A percentile compares a stretch with the other conserved stretches of the same genome.
These are phyloP conservation scores for Anarhynchus alexandrinus DNA, from an alignment of 2,113 vertebrate genomes.

Conservation along the genomic window DNA sequence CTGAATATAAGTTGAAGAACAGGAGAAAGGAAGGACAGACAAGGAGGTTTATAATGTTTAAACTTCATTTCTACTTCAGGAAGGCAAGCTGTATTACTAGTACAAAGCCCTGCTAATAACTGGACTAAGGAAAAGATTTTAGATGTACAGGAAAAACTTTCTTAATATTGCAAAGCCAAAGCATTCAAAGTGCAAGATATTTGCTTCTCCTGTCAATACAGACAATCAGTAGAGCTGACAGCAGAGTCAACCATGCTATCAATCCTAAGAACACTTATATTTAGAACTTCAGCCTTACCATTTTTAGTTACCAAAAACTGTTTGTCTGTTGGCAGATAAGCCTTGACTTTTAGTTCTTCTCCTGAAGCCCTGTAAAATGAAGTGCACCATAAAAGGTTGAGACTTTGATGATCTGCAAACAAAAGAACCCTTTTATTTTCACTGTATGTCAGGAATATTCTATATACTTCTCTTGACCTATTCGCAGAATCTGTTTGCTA, in stretches of 20 bases:
- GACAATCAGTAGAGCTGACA: neutral
- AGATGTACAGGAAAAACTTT: neutral
- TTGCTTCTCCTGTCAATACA: neutral
- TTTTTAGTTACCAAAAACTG: conserved; percentile 98
- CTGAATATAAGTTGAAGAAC: neutral
- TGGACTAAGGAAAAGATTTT: neutral
- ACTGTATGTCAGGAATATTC: neutral
- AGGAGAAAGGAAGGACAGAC: neutral
- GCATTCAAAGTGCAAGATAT: neutral
- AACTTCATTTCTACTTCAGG: neutral
- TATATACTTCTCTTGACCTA: neutral
- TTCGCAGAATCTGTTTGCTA: neutral
- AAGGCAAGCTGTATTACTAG: neutral
- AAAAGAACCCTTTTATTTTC: neutral
- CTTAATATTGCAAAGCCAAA: neutral
- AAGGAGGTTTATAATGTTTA: neutral
- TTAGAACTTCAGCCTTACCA: conserved; percentile 76
- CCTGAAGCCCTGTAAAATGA: conserved; percentile 85
- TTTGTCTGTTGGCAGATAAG: conserved; percentile 91
- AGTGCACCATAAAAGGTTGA: conserved; percentile 34
- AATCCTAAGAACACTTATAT: neutral
- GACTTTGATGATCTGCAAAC: conserved; percentile 7
- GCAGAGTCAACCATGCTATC: neutral
- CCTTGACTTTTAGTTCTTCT: conserved; percentile 94
- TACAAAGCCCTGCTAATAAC: neutral